Evolutionary conservation across 2,888 invertebrate genomes (phyloP).

Genomic region (Sipha maydis): DNA sequence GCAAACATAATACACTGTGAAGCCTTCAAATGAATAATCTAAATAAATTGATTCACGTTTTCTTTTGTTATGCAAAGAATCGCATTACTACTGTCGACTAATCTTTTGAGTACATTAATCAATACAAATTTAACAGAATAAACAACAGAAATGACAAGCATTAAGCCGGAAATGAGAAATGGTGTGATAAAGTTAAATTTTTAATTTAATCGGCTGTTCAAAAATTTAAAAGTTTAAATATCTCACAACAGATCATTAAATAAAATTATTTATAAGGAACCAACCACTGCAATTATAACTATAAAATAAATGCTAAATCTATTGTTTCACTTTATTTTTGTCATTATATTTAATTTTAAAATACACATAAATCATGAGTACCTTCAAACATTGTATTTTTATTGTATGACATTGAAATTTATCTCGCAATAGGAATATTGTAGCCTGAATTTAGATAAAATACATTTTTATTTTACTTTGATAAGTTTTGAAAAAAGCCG

Average conservation of each 20-base stretch:
- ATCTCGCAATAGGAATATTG: neutral
- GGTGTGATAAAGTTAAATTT: too few species aligned
- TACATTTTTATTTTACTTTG: too few species aligned
- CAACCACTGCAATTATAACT: neutral
- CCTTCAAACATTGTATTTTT: neutral
- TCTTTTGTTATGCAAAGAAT: neutral
- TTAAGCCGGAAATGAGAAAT: neutral
- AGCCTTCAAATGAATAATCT: neutral
- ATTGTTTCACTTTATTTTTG: neutral
- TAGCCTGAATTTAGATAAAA: too few species aligned
- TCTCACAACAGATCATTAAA: neutral
- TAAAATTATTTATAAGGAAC: neutral
- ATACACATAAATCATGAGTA: neutral
- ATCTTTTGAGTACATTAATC: neutral
- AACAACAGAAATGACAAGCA: neutral
- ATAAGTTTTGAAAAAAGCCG: too few species aligned
- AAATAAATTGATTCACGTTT: neutral
- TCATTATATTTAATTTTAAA: neutral
- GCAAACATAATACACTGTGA: neutral
- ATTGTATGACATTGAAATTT: neutral
- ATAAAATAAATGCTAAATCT: neutral
- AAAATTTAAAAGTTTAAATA: neutral
- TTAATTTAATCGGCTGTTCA: too few species aligned
- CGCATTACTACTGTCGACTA: conserved; percentile 3
- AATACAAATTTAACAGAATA: neutral